phyloP scores from a whole-genome alignment of 2,888 invertebrate species.

The Oscheius sp. region DNA sequence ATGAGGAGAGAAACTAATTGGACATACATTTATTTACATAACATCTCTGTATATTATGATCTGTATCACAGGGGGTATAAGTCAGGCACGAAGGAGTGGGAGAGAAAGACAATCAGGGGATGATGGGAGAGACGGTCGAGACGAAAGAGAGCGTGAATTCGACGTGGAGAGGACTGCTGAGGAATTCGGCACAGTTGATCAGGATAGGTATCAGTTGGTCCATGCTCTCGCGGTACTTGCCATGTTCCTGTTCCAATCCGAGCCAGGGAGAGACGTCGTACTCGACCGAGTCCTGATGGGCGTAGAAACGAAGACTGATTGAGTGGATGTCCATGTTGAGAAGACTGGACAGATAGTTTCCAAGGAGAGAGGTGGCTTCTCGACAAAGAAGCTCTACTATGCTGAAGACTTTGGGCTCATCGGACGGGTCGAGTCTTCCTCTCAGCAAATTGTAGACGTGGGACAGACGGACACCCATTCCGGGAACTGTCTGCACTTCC shows the following conservation, averaged over 20 bases:
- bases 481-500: conserved; percentile 33
- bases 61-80: conserved; percentile 18
- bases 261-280: conserved; percentile 63
- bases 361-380: conserved; percentile 56
- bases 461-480: conserved; percentile 54
- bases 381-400: conserved; percentile 60
- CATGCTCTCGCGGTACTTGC: conserved; percentile 57
- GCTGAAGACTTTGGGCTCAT: conserved; percentile 61
- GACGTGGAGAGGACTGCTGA: conserved; percentile 63
- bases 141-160: conserved; percentile 66
- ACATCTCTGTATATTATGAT: conserved; percentile 27
- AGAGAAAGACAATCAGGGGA: not conserved
- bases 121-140: conserved; percentile 44
- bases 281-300: conserved; percentile 51
- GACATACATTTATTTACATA: not conserved
- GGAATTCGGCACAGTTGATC: conserved; percentile 55
- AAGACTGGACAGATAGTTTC: conserved; percentile 56
- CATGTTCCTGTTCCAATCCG: conserved; percentile 62
- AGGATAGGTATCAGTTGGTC: conserved; percentile 68
- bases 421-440: conserved; percentile 50
- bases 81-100: not conserved
- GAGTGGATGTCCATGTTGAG: conserved; percentile 50
- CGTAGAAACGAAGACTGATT: conserved; percentile 54
- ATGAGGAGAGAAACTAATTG: conserved; percentile 20
- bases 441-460: conserved; percentile 59